Conservation (phyloP, 2,888 invertebrate genomes). For the Aplocera efformata region DNA sequence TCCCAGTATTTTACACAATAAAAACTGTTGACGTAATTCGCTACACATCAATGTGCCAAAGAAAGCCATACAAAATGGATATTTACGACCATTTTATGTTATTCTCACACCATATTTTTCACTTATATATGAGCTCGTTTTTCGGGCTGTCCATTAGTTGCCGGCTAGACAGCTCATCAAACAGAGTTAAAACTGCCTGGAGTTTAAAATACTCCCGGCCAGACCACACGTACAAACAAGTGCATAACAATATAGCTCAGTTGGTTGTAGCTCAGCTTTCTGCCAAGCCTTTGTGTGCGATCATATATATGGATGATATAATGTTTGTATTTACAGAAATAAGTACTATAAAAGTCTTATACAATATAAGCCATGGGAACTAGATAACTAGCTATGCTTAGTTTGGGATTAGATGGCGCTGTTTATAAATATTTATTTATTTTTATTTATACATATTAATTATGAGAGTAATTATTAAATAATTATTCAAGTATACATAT, state of each 20-base stretch:
- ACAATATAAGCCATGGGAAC: too few species aligned
- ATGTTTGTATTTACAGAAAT: too few species aligned
- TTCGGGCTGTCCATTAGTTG: not conserved
- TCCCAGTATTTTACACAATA: not conserved
- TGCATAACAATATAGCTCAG: not conserved
- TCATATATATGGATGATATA: too few species aligned
- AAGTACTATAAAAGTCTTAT: too few species aligned
- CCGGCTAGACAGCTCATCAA: constrained; percentile 8
- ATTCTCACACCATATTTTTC: constrained; percentile 1
- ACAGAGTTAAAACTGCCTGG: not conserved
- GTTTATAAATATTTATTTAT: too few species aligned
- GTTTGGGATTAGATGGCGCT: too few species aligned
- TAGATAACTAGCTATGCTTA: too few species aligned
- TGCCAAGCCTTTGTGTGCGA: too few species aligned
- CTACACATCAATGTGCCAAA: not conserved
- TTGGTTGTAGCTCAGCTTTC: too few species aligned
- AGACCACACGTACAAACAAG: constrained; percentile 4
- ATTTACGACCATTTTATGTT: not conserved
- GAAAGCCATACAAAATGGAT: constrained; percentile 1
- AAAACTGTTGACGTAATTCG: not conserved
- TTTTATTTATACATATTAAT: too few species aligned
- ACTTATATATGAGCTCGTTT: constrained; percentile 1
- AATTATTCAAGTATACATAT: too few species aligned
- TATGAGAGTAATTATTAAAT: too few species aligned
- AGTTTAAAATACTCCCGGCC: constrained; percentile 2